Conservation (phyloP, 1,140 invertebrate species). For the Anagrus nilaparvatae region DNA sequence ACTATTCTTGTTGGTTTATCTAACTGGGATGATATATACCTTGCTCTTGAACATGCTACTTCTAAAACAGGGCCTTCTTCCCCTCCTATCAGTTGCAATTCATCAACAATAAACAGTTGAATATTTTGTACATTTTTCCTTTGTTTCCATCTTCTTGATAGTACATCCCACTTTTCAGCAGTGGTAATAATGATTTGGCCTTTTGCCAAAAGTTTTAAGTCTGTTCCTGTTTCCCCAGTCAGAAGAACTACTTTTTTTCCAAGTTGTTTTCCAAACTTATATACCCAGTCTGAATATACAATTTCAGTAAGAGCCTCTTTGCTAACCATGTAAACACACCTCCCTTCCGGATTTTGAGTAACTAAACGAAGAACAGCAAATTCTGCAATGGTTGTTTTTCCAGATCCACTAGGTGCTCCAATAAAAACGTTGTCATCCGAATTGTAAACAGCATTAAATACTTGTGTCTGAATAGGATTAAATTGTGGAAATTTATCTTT, state of each 20-base stretch:
- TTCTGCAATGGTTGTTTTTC: constrained; percentile 95
- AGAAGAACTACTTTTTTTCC: constrained; percentile 84
- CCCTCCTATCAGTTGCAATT: constrained; percentile 84
- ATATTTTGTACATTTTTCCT: constrained; percentile 97
- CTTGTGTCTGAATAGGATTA: constrained; percentile 99
- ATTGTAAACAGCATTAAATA: constrained; percentile 98
- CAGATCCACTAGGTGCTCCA: constrained; percentile 93
- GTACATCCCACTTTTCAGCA: constrained; percentile 97
- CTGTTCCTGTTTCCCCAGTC: constrained; percentile 97
- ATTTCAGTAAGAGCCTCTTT: constrained; percentile 87
- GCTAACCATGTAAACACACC: constrained; percentile 90
- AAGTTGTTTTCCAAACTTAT: constrained; percentile 73
- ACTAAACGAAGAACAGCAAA: constrained; percentile 90
- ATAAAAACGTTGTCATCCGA: constrained; percentile 98
- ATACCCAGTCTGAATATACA: constrained; percentile 83
- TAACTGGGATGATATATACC: constrained; percentile 95
- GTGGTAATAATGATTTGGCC: constrained; percentile 94
- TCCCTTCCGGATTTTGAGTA: constrained; percentile 56
- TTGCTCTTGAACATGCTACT: constrained; percentile 93
- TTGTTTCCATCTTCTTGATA: constrained; percentile 97
- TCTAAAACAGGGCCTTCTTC: constrained; percentile 90
- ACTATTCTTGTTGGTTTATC: constrained; percentile 90
- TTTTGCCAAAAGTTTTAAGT: constrained; percentile 85
- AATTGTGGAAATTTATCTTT: constrained; percentile 82
- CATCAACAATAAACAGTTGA: constrained; percentile 95